Evolutionary conservation across 2,888 invertebrate species (phyloP), one percentile per base, ranked within the genome.

Genomic region (Pedicia rivosa): DNA sequence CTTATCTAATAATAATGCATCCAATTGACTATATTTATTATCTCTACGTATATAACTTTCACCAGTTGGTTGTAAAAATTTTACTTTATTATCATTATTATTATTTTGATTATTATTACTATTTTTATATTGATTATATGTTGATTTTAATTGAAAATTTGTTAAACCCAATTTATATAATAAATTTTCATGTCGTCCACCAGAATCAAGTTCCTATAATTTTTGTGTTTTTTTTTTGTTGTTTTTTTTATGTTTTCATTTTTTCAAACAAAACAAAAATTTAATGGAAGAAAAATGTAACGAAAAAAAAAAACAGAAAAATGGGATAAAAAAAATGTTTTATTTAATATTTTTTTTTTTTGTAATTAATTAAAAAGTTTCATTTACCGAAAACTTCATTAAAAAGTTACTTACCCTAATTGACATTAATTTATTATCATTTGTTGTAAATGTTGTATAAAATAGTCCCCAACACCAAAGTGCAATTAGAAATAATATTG

Each of bases 381-480:
- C n/a, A n/a, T n/a, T n/a, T n/a, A n/a, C n/a, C n/a, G n/a, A n/a
- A n/a, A n/a, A n/a, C n/a, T n/a, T n/a, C 8, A 20, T 20, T 20
- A 6, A 8, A 20, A 20, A 6, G 8, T 5, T 6, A 20, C 8
- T 24, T 24, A 24, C 24, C 24, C n/a, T 24, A 24, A 27, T 12
- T 12, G 27, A 27, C 27, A 27, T 27, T 12, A 27, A 7, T 27
- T 27, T 27, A 27, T 27, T 27, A 13, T 27, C 12, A 27, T 27
- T 13, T 12, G 29, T 30, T 32, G 39, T 38, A 39, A 44, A 46
- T 24, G 49, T 48, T 5, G 50, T 49, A 43, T 53, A 56, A 31
- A 57, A 50, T 45, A 60, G 51, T 30, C 57, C 55, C 59, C 60
- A 60, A 10, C 59, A 55, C 59, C 61, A 59, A 27, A 60, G 48